These are phyloP conservation scores for Sciurus carolinensis DNA, from an alignment of 2,797 vertebrate genomes.

Conservation along the genomic window DNA sequence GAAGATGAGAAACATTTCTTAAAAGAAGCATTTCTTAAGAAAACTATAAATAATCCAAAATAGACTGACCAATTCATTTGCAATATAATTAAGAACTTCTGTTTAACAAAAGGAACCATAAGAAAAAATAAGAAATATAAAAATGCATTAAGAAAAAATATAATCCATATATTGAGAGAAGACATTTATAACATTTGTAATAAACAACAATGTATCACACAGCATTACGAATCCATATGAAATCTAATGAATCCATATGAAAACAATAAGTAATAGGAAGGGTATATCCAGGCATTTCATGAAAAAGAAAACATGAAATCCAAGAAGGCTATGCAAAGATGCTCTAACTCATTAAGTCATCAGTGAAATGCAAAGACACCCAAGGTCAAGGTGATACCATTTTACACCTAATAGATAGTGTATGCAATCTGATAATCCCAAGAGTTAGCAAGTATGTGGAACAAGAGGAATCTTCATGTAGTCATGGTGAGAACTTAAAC, in stretches of 20 bases:
- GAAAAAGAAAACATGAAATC: not conserved
- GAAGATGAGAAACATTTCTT: not conserved
- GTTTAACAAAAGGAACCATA: not conserved
- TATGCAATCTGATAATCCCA: not conserved
- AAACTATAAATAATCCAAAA: slow-evolving; percentile 10
- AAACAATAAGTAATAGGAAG: not conserved
- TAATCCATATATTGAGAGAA: not conserved
- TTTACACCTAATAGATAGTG: not conserved
- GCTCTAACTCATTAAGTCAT: not conserved
- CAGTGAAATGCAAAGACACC: not conserved
- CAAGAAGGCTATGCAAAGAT: not conserved
- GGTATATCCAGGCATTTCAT: not conserved
- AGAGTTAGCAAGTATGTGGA: not conserved
- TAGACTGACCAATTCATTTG: not conserved
- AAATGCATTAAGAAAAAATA: not conserved
- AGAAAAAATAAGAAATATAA: not conserved
- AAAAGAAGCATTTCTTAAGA: not conserved
- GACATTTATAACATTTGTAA: not conserved
- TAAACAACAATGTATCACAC: not conserved
- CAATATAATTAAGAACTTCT: not conserved
- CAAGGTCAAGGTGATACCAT: not conserved
- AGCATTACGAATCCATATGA: not conserved
- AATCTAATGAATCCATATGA: not conserved
- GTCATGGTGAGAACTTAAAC: not conserved
- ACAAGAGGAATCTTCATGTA: not conserved